These are phyloP conservation scores for Standfussiana lucernea DNA, from an alignment of 2,888 invertebrate species.

Conservation along the genomic window DNA sequence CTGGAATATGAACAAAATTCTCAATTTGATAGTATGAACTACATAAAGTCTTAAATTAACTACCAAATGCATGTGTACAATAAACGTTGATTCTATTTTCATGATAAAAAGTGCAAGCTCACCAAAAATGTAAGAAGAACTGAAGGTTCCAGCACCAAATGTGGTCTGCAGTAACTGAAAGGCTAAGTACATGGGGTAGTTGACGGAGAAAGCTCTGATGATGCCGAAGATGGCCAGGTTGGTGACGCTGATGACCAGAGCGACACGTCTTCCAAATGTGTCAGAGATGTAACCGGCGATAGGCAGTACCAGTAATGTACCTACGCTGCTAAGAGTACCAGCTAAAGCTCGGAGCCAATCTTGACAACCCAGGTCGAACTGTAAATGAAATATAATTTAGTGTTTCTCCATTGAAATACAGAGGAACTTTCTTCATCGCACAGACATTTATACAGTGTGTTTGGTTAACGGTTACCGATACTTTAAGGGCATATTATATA, in stretches of 20 bases:
- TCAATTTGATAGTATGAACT: not conserved
- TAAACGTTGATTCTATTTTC: not conserved
- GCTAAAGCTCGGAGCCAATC: constrained; percentile 93
- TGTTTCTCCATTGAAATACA: not conserved
- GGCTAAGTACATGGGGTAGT: constrained; percentile 89
- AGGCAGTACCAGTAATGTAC: constrained; percentile 93
- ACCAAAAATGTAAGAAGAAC: constrained; percentile 87
- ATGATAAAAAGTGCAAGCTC: constrained; percentile 12
- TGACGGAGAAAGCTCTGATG: constrained; percentile 89
- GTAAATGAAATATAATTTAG: constrained; percentile 64
- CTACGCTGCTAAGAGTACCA: constrained; percentile 93
- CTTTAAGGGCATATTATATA: no score
- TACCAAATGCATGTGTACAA: not conserved
- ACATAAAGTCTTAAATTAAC: not conserved
- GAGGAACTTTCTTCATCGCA: not conserved
- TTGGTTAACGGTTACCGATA: no score
- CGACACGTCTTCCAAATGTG: constrained; percentile 89
- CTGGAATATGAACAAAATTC: constrained; percentile 79
- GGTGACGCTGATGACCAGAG: constrained; percentile 86
- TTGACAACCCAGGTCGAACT: constrained; percentile 92
- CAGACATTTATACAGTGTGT: not conserved
- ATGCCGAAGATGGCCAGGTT: constrained; percentile 86
- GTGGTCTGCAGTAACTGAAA: constrained; percentile 90
- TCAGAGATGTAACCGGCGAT: constrained; percentile 93
- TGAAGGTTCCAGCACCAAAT: constrained; percentile 89